Base-by-base conservation (phyloP, 2,113 vertebrate genomes). In the Mormyrus iriodes region DNA sequence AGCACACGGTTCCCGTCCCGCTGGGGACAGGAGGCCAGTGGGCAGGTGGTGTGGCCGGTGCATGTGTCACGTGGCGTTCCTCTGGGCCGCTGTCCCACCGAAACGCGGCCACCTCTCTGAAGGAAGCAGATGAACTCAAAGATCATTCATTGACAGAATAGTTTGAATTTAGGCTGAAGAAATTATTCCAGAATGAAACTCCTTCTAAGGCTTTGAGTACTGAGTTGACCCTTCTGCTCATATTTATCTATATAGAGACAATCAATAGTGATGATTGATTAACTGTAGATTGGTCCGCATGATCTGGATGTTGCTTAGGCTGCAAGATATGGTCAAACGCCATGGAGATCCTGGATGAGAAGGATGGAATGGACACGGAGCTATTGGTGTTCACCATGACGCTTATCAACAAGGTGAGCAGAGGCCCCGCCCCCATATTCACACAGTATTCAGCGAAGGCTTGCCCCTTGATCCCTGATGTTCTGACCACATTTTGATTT, bases 271-370 rank as follows among this genome's bases (percentile, higher is more conserved):
- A 73, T 6, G 46, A 88, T 8, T 13, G 42, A 1, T 35, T 27
- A 49, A 53, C 15, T 4, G 35, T 27, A 15, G 52, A 51, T 27
- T 86, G 19, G n/a, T 17, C n/a, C 3, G 1, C 42, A 53, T 87
- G 12, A 51, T 87, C 17, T 21, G 49, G 1, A 42, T 35, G 49
- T 27, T 91, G 69, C 89, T 0, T 93, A 99, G 98, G 95, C 89
- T 93, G 94, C 91, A 97, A 97, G 90, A 93, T 93, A 21, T 99
- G 98, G 98, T 97, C 97, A 88, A 99, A 97, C 89, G 91, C 97
- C 91, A 98, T 98, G 96, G 98, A 98, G 94, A 98, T 99, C 88
- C 93, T 99, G 92, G 96, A 98, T 76, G 98, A 99, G 93, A 99
- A 99, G 91, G 98, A 99, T 90, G 98, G 98, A 1, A 96, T 98